phyloP scores from a whole-genome alignment of 2,888 invertebrate genomes.

The Metalampra italica region DNA sequence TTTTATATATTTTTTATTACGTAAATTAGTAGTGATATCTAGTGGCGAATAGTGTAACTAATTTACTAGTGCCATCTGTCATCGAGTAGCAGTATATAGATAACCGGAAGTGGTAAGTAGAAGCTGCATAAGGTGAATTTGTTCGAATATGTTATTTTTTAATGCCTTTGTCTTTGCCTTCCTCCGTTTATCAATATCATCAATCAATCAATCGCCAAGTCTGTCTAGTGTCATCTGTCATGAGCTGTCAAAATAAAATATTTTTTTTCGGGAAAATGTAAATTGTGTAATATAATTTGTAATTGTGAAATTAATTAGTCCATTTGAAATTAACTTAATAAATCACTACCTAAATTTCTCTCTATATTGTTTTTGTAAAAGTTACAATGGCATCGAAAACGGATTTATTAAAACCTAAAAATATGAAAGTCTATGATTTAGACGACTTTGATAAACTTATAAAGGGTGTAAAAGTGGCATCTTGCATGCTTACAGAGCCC shows the following conservation, averaged over 20 bases:
- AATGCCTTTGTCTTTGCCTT: too few species aligned
- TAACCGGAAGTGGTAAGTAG: not conserved
- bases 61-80: conserved; percentile 1
- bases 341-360: too few species aligned
- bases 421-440: conserved; percentile 70
- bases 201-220: too few species aligned
- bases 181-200: too few species aligned
- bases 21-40: conserved; percentile 1
- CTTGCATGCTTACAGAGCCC: conserved; percentile 78
- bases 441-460: conserved; percentile 71
- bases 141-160: too few species aligned
- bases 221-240: too few species aligned
- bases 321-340: too few species aligned
- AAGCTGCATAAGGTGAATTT: not conserved
- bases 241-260: too few species aligned
- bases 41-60: not conserved
- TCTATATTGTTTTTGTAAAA: not conserved
- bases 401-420: conserved; percentile 48
- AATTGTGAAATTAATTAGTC: too few species aligned
- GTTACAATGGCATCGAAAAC: conserved; percentile 47
- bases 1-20: too few species aligned
- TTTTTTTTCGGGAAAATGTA: not conserved
- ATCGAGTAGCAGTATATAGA: not conserved
- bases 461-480: conserved; percentile 75
- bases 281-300: not conserved